A percentile compares a stretch with the other conserved stretches of the same genome.
phyloP scores from a whole-genome alignment of 1,140 invertebrate species.

The Orius insidiosus region DNA sequence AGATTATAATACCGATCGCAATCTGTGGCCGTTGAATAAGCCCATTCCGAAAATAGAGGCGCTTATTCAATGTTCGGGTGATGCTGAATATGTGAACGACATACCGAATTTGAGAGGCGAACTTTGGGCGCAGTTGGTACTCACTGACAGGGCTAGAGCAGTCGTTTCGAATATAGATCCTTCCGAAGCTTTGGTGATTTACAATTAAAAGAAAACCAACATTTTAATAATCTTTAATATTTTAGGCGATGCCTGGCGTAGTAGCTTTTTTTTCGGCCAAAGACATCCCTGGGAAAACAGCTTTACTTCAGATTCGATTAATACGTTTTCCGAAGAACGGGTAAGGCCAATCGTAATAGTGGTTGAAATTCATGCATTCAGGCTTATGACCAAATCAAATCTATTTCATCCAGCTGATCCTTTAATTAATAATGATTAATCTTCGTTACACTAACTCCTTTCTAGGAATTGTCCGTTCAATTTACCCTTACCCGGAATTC shows the following conservation, averaged over 20 bases:
- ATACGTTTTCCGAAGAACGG: conserved; percentile 2
- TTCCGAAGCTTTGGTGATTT: conserved; percentile 36
- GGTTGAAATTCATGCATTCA: no score
- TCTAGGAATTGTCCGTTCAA: no score
- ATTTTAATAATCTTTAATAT: background rate
- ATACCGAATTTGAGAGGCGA: conserved; percentile 33
- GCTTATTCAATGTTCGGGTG: conserved; percentile 47
- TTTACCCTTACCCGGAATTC: no score
- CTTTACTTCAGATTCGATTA: conserved; percentile 20
- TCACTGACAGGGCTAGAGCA: conserved; percentile 24
- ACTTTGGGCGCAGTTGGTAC: conserved; percentile 45
- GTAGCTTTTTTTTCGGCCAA: conserved; percentile 47
- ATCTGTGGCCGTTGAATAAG: conserved; percentile 58
- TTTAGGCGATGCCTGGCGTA: conserved; percentile 46
- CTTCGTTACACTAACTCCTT: no score
- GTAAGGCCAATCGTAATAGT: no score
- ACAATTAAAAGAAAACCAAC: no score
- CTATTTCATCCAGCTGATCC: no score
- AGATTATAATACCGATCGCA: conserved; percentile 48
- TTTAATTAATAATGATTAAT: no score
- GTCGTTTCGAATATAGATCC: conserved; percentile 30
- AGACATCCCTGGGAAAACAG: conserved; percentile 57
- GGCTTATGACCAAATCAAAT: no score
- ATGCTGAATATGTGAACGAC: conserved; percentile 49
- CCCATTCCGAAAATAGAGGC: conserved; percentile 61